phyloP scores from a whole-genome alignment of 2,888 invertebrate genomes.

The Aporophyla lueneburgensis region DNA sequence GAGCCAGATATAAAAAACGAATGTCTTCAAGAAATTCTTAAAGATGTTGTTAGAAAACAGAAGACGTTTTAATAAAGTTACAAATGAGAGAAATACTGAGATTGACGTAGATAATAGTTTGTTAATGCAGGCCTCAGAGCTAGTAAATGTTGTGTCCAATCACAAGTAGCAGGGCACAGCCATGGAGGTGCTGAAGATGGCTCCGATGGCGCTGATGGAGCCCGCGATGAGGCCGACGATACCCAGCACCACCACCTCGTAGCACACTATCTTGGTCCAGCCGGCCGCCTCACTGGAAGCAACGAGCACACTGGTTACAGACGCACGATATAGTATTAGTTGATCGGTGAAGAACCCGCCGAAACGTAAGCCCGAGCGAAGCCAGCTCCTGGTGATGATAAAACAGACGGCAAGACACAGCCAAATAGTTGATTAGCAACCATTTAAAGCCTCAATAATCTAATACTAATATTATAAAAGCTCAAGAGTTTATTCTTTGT shows the following conservation, averaged over 20 bases:
- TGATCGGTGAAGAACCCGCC: neutral
- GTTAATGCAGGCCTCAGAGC: slow-evolving; percentile 9
- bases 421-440: neutral
- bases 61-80: neutral
- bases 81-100: neutral
- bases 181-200: slow-evolving; percentile 88
- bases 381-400: neutral
- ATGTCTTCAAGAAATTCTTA: neutral
- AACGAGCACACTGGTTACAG: slow-evolving; percentile 1
- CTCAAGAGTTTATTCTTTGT: too few relatives aligned
- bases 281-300: slow-evolving; percentile 89
- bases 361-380: neutral
- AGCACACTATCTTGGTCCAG: slow-evolving; percentile 91
- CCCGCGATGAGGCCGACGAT: slow-evolving; percentile 91
- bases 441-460: neutral
- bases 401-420: neutral
- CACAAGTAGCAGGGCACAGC: slow-evolving; percentile 83
- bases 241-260: slow-evolving; percentile 91
- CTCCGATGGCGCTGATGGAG: slow-evolving; percentile 91
- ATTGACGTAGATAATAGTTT: neutral
- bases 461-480: too few relatives aligned
- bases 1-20: neutral
- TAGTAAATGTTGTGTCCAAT: slow-evolving; percentile 49
- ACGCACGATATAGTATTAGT: neutral
- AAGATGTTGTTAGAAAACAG: neutral